Evolutionary conservation across 37 sponge, comb jelly and placozoan genomes (phyloP), one percentile per base, ranked within the genome.

Genomic region (Eunapius fragilis): DNA sequence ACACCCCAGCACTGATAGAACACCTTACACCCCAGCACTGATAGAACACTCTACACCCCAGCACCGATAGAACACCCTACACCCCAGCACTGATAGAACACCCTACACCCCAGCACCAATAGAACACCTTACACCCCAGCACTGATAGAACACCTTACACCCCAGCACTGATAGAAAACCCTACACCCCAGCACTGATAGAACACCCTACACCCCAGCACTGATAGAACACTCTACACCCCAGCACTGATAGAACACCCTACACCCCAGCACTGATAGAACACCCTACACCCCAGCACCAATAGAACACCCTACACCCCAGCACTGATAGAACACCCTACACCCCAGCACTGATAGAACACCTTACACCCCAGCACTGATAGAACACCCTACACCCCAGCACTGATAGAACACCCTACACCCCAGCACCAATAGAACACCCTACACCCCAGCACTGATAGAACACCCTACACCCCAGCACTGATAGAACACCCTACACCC

Each of bases 271-370:
- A 76, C 32, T 5, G 4, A 9, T 6, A 41, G 41, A 6, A 9
- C 41, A 41, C 3, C 6, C 6, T 41, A 41, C 41, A 41, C 41
- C 41, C 41, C 3, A 41, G 6, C 41, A 41, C 41, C 41, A 41
- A 9, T 6, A 41, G 41, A 6, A 9, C 41, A 41, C 3, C 6
- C 6, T 41, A 28, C 72, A 82, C 72, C 71, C 83, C 70, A 72
- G 31, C 83, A 82, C 72, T 23, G 47, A 70, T 73, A 82, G 73
- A 31, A 48, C 71, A 72, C 3, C 72, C 0, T 35, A 71, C 83
- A 82, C 73, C 71, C 73, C 28, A 32, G 27, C 83, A 72, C 73
- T 2, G 47, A 70, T 71, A 82, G 30, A 68, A 4, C 22, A 22
- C 69, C 17, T 4, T 71, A 69, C 70, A 69, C 82, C 25, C 71